Evolutionary conservation across 1,140 invertebrate genomes (phyloP), one percentile per base, ranked within the genome.

Genomic region (Platorchestia sp.): DNA sequence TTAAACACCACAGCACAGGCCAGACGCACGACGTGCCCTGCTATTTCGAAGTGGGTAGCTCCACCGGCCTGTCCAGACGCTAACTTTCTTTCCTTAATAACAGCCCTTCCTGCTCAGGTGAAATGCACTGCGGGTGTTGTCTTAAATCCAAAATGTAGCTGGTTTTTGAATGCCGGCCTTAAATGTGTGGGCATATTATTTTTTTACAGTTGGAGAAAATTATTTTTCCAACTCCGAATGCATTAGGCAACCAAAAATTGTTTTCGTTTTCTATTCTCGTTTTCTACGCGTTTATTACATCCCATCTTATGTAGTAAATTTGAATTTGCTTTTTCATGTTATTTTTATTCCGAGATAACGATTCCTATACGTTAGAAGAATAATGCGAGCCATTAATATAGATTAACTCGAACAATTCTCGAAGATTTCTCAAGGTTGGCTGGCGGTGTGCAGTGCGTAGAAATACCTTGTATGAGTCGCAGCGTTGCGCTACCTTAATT

Each of bases 401-500:
- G 27, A 14, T 22, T 75, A 75, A 75, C 59, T 36, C 59, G 59
- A 36, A 75, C 59, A 75, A 75, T 75, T 75, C 59, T 75, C 59
- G 36, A 75, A 75, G 59, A 75, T 45, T 93, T 93, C 43, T 93
- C 87, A 42, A 89, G 43, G 43, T 89, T 89, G 6, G 42, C 36
- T 27, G 3, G 47, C 19, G 14, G 14, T 36, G 59, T 75, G 41
- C 10, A 89, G 87, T 14, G 87, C 87, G 41, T 44, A 89, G 87
- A 44, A 89, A 89, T 89, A 89, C 87, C 87, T 42, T 44, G 87
- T 16, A 42, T 41, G n/a, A 45, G 91, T 45, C 43, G 44, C 91
- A 47, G 44, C 5, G 87, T 16, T 90, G 87, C 45, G 91, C 91
- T 93, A 93, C 91, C 91, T 93, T 93, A 93, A 93, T 93, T 93